Evolutionary conservation across 2,797 vertebrate species (phyloP), one percentile per base, ranked within the genome.

Genomic region (Octomys mimax): DNA sequence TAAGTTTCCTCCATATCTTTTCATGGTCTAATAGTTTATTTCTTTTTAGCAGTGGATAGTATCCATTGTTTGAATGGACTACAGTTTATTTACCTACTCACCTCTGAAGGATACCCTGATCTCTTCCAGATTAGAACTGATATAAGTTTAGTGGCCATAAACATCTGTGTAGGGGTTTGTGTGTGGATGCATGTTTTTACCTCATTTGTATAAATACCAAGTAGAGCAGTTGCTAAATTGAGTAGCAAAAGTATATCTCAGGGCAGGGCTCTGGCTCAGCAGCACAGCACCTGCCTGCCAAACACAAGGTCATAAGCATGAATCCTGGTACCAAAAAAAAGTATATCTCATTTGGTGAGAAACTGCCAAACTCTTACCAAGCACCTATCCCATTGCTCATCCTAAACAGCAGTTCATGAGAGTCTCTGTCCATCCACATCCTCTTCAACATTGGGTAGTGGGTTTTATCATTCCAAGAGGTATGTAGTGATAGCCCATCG

Each of bases 21-120:
- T 87, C 19, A 22, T 68, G 78, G 14, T 71, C 31, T 79, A 57
- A 49, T 91, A 73, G 21, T 24, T 75, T 22, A 52, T 86, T 92
- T 89, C 31, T 82, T 84, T 71, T 92, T 79, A 71, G 68, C n/a
- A 36, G 8, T 46, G 73, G 78, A 68, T 94, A n/a, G 31, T 70
- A 82, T 81, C 66, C 49, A 62, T 42, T 59, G 16, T 89, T 18
- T 64, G 4, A 22, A 33, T 1, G 1, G 82, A 22, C 52, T 42
- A 52, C 33, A n/a, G 49, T 54, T 79, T 52, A 33, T 54, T 79
- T 79, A 79, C 49, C 31, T 54, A 49, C 26, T 87, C 13, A 82
- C 26, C 61, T 73, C 66, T 73, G n/a, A 78, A 73, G 59, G 49
- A 59, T n/a, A 31, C 61, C 16, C 83, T 86, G 68, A 5, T 49